Conservation (phyloP, 2,888 invertebrate genomes). For the Isotomurus palustris region DNA sequence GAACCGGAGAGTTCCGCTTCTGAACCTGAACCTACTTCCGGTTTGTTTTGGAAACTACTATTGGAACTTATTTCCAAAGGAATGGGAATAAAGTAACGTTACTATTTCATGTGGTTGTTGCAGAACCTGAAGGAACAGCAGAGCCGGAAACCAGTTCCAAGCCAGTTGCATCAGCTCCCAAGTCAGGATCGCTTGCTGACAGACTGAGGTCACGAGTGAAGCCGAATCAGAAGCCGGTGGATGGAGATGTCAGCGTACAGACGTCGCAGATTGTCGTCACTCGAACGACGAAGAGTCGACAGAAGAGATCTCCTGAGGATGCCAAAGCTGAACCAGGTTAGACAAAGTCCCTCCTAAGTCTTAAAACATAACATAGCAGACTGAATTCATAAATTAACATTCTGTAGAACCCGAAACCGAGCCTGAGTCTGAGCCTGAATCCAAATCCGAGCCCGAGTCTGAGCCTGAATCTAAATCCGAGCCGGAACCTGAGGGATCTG, state of each 20-base stretch:
- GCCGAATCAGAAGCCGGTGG: slow-evolving; percentile 11
- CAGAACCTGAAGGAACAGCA: slow-evolving; percentile 50
- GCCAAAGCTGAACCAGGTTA: slow-evolving; percentile 29
- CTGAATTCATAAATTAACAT: not conserved
- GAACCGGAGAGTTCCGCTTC: slow-evolving; percentile 37
- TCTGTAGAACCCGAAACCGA: no score
- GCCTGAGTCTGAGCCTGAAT: slow-evolving; percentile 48
- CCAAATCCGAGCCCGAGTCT: slow-evolving; percentile 47
- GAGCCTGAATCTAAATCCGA: slow-evolving; percentile 42
- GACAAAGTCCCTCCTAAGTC: no score
- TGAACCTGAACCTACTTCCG: slow-evolving; percentile 46
- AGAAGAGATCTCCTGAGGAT: slow-evolving; percentile 27
- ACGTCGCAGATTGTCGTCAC: slow-evolving; percentile 38
- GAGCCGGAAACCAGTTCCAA: slow-evolving; percentile 50
- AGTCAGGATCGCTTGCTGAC: slow-evolving; percentile 31
- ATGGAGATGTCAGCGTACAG: slow-evolving; percentile 35
- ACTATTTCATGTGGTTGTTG: no score
- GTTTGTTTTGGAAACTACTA: no score
- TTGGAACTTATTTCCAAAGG: no score
- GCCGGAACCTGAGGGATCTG: slow-evolving; percentile 46
- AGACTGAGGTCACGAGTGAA: slow-evolving; percentile 27
- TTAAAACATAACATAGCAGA: not conserved
- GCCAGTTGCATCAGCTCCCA: slow-evolving; percentile 11
- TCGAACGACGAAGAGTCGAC: slow-evolving; percentile 19
- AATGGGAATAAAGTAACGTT: slow-evolving; percentile 9